Percentiles rank a stretch among this genome's conserved stretches.
Evolutionary conservation across 2,113 vertebrate species (phyloP).

Genomic region (Dipodomys ordii): DNA sequence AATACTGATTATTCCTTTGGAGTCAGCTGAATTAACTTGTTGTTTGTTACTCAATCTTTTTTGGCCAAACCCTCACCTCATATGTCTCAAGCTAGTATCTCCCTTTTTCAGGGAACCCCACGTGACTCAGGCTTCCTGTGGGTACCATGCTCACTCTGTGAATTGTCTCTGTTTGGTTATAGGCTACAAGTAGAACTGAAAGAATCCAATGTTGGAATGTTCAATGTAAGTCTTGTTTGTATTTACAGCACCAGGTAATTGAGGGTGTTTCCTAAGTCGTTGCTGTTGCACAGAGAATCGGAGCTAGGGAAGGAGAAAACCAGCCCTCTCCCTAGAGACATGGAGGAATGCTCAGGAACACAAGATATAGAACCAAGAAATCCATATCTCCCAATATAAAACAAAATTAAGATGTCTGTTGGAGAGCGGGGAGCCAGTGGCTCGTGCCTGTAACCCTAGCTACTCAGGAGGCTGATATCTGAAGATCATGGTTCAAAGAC

Average conservation of each 20-base stretch:
- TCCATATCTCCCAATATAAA: not conserved
- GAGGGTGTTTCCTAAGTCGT: not conserved
- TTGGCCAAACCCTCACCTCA: not conserved
- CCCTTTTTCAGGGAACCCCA: not conserved
- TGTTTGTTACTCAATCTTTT: not conserved
- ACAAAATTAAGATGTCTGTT: not conserved
- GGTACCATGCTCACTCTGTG: not conserved
- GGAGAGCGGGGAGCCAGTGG: not conserved
- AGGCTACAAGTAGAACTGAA: conserved; percentile 73
- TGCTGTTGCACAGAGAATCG: not conserved
- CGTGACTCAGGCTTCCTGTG: not conserved
- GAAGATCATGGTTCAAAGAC: too few relatives aligned
- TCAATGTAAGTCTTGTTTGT: conserved; percentile 76
- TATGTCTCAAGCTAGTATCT: not conserved
- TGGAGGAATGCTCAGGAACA: not conserved
- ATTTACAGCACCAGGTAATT: not conserved
- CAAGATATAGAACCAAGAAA: not conserved
- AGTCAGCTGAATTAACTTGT: too few relatives aligned
- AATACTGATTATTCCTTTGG: not conserved
- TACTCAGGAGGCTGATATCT: too few relatives aligned
- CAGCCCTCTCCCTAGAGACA: not conserved
- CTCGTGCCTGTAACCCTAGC: too few relatives aligned
- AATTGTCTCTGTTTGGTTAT: not conserved
- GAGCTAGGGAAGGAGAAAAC: not conserved
- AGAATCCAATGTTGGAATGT: conserved; percentile 71